A percentile compares a stretch with the other conserved stretches of the same genome.
These are phyloP conservation scores for Anadara kagoshimensis DNA, from an alignment of 1,140 invertebrate genomes.

Conservation along the genomic window DNA sequence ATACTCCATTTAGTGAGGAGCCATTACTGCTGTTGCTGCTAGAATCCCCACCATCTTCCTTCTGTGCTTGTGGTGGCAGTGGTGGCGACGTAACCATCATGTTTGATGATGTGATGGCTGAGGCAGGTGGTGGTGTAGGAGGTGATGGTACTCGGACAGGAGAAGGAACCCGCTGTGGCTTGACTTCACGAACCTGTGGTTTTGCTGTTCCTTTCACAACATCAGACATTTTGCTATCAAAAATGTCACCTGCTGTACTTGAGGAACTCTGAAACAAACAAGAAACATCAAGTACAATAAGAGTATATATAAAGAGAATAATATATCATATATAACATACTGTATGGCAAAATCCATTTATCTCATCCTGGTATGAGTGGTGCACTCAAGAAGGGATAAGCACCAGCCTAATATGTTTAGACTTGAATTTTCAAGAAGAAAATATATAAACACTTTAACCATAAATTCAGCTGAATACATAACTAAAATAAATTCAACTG, in stretches of 20 bases:
- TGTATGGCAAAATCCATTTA: too few relatives aligned
- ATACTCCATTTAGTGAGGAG: slow-evolving; percentile 40
- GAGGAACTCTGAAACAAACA: slow-evolving; percentile 60
- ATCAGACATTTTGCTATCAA: slow-evolving; percentile 81
- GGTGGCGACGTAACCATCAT: slow-evolving; percentile 28
- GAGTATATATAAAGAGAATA: too few relatives aligned
- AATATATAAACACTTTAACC: too few relatives aligned
- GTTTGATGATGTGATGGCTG: slow-evolving; percentile 47
- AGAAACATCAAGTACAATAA: too few relatives aligned
- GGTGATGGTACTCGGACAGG: slow-evolving; percentile 28
- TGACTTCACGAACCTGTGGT: slow-evolving; percentile 64
- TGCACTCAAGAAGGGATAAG: too few relatives aligned
- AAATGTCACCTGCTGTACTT: slow-evolving; percentile 62
- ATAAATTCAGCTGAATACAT: too few relatives aligned
- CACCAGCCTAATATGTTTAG: too few relatives aligned
- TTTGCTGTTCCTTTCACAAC: slow-evolving; percentile 86
- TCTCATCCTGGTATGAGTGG: too few relatives aligned
- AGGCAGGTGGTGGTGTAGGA: slow-evolving; percentile 15
- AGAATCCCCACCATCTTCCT: slow-evolving; percentile 30
- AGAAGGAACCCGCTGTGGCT: slow-evolving; percentile 68
- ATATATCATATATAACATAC: too few relatives aligned
- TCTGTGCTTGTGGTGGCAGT: slow-evolving; percentile 33
- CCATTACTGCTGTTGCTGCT: slow-evolving; percentile 5
- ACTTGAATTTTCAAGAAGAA: too few relatives aligned
- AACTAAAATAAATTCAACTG: too few relatives aligned